Evolutionary conservation across 2,888 invertebrate genomes (phyloP).

Genomic region (Hypolimnas misippus): DNA sequence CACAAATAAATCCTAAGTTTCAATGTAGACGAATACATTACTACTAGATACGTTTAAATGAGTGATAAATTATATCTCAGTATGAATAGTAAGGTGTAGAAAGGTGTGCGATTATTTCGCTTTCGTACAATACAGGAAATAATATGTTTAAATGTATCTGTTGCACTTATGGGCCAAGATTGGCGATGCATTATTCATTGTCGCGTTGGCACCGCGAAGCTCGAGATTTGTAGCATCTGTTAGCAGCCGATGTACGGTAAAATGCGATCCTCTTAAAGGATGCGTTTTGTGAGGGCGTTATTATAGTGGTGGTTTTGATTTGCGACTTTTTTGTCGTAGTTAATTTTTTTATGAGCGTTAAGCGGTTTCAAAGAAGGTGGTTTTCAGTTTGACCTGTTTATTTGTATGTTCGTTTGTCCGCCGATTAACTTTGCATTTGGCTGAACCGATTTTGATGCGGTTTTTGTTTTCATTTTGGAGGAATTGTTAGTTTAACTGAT

Average conservation of each 20-base stretch:
- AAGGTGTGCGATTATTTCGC: neutral
- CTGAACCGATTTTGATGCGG: too few species aligned
- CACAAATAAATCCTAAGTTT: too few species aligned
- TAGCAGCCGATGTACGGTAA: conserved; percentile 32
- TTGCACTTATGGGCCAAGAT: conserved; percentile 17
- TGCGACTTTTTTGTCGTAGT: neutral
- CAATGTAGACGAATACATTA: too few species aligned
- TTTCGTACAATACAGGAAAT: neutral
- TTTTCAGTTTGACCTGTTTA: too few species aligned
- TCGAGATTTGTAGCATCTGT: conserved; percentile 32
- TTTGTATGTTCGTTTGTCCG: too few species aligned
- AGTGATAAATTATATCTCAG: too few species aligned
- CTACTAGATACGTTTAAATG: too few species aligned
- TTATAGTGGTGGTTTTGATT: neutral
- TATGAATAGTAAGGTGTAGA: too few species aligned
- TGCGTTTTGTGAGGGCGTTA: neutral
- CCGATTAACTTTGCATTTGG: too few species aligned
- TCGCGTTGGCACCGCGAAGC: conserved; percentile 16
- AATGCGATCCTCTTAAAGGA: conserved; percentile 18
- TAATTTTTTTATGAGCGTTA: neutral
- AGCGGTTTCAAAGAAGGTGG: too few species aligned
- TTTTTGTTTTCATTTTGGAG: too few species aligned
- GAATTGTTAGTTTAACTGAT: too few species aligned
- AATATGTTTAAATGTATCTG: conserved; percentile 16
- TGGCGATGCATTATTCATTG: conserved; percentile 31